Base-by-base conservation (phyloP, 2,888 invertebrate species). In the Scaptomyza flava region DNA sequence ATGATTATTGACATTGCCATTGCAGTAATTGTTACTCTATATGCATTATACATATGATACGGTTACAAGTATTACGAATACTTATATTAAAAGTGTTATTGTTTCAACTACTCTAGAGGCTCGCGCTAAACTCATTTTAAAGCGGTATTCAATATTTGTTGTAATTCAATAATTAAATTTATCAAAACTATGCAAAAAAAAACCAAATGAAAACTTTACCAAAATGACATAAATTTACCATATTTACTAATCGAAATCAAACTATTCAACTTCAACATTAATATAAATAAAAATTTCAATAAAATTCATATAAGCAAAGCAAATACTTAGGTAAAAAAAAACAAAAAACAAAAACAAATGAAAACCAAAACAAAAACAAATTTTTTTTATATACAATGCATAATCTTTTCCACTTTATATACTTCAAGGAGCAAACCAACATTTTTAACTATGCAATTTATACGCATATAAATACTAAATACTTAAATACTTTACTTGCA, bases 81-180 rank as follows among this genome's bases (percentile, higher is more conserved):
- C 58, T 53, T 63, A 48, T 63, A 59, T 45, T 52, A 41, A 61
- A 68, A 59, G 48, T 70, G 64, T 76, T 87, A 82, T 79, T 66
- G 65, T 81, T 68, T 66, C 63, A 58, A 56, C 75, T 76, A 77
- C 58, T 68, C 72, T 85, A 86, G 56, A 75, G 54, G 79, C 88
- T 82, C 78, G 88, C 86, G 87, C 88, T 82, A 80, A 82, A 70
- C 71, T 86, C 69, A 83, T 87, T 82, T 84, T 83, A n/a, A 57
- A 69, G 68, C 57, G 51, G 48, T 74, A 59, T 77, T 72, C 62
- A 43, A 53, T 86, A 86, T 83, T 81, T 84, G 81, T 88, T 83
- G 84, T 83, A 83, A 86, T 88, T 86, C 81, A 67, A 84, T 60
- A 79, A 75, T 83, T 80, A 76, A 66, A 62, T 59, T 72, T 80